Percentiles rank a stretch among this genome's conserved stretches.
These are phyloP conservation scores for Orthonyx spaldingii DNA, from an alignment of 2,113 vertebrate genomes.

Conservation along the genomic window DNA sequence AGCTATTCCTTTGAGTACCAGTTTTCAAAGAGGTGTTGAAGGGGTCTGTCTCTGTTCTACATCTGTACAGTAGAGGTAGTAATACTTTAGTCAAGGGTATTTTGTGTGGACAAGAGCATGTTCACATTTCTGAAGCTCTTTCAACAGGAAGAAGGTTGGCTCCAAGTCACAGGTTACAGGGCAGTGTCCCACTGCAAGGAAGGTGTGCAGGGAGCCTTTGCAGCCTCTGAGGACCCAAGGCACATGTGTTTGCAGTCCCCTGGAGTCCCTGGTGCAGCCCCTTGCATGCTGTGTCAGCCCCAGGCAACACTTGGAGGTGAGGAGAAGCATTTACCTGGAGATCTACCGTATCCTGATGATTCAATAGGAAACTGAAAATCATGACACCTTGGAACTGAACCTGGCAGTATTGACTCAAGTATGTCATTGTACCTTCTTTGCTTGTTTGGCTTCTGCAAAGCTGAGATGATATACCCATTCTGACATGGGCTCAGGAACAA, in stretches of 20 bases:
- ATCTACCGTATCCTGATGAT: background rate
- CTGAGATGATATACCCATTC: background rate
- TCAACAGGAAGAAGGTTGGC: background rate
- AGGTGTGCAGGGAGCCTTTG: background rate
- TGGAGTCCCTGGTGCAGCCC: too few relatives aligned
- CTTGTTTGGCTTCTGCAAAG: background rate
- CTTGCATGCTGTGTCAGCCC: rapidly evolving
- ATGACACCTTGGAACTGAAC: background rate
- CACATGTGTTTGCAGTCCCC: rapidly evolving
- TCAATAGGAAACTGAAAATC: background rate
- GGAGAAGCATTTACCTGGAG: background rate
- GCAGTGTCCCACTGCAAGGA: rapidly evolving
- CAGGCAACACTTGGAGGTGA: background rate
- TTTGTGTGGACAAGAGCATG: background rate
- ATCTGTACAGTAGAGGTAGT: background rate
- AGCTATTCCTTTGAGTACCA: background rate
- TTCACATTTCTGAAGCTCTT: background rate
- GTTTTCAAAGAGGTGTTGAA: background rate
- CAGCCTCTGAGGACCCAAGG: rapidly evolving
- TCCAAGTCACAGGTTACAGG: rapidly evolving
- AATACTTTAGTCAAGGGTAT: background rate
- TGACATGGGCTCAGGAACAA: background rate
- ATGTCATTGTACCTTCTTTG: background rate
- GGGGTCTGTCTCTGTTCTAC: background rate
- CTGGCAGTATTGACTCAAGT: background rate